Base-by-base conservation (phyloP, 2,797 vertebrate genomes). In the Phyllotis vaccarum region DNA sequence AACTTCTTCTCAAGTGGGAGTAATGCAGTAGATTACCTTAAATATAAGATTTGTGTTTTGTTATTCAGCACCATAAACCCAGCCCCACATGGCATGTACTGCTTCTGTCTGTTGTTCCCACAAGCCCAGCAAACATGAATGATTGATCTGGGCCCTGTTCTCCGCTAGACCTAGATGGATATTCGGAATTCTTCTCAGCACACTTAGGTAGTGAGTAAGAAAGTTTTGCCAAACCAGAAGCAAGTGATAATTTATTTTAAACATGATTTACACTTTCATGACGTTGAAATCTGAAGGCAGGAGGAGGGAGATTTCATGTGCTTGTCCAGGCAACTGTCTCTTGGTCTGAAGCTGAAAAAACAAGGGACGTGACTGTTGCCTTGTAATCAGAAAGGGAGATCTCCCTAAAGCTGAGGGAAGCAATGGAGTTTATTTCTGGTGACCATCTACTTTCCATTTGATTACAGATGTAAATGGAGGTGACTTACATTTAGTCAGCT, bases 181-280 rank as follows among this genome's bases (percentile, higher is more conserved):
- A 76, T 46, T 89, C 80, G 79, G 82, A 93, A 75, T 82, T 52
- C 29, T 87, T 83, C 78, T 86, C 31, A 96, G 62, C 34, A 70
- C 31, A 60, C 3, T 90, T 86, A 64, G 64, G 49, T 89, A 58
- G 13, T n/a, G 29, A 80, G 76, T 54, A 37, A 43, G 43, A 80
- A 80, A 58, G 43, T 24, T 46, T 87, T 91, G 70, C 43, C 43
- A 89, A 49, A 24, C 56, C 34, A 46, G 13, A 91, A 89, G 43
- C 52, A 86, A 91, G 34, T 49, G 3, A 46, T 76, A 34, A 95
- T 93, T 91, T 90, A 89, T 86, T 83, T 94, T 93, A 91, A 75
- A 82, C 95, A 74, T 11, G 86, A 75, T 94, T 43, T 97, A 89
- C 66, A 56, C 81, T 60, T 31, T 95, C 74, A 74, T 97, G 86